phyloP scores from a whole-genome alignment of 2,113 vertebrate species.

The Cyprinodon tularosa region DNA sequence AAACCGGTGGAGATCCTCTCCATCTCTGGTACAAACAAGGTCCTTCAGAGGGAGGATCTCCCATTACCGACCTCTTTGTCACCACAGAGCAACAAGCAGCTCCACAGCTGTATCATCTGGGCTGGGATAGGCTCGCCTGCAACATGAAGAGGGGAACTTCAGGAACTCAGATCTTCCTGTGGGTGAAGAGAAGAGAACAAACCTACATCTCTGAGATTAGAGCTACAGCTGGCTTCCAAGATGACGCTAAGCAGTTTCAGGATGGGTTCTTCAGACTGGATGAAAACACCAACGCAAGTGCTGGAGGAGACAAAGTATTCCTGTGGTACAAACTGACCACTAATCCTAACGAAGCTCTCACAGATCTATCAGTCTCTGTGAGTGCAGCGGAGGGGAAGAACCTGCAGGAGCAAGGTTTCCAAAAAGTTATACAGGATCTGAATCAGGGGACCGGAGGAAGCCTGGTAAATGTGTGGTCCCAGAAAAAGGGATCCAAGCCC shows the following conservation, averaged over 20 bases:
- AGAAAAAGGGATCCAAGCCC: fast-evolving
- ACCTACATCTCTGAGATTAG: slow-evolving; percentile 11
- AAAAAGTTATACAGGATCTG: fast-evolving
- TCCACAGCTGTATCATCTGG: fast-evolving
- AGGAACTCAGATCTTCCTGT: not conserved
- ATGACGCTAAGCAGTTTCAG: not conserved
- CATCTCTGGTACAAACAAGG: slow-evolving; percentile 4
- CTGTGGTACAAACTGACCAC: slow-evolving; percentile 5
- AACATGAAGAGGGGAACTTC: fast-evolving
- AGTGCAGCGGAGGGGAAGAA: fast-evolving
- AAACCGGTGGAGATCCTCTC: not conserved
- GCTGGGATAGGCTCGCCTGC: slow-evolving; percentile 6
- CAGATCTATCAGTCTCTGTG: not conserved
- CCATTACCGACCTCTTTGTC: not conserved
- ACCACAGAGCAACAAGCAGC: not conserved
- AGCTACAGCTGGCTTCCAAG: not conserved
- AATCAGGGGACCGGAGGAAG: fast-evolving
- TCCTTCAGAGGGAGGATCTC: not conserved
- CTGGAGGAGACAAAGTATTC: not conserved
- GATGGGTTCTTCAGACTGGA: slow-evolving; percentile 10
- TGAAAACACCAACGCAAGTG: slow-evolving; percentile 14
- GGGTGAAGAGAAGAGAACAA: slow-evolving; percentile 6
- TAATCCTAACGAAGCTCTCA: not conserved
- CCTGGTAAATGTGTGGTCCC: not conserved
- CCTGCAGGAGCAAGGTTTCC: fast-evolving